Conservation (phyloP, 2,113 vertebrate species). For the Paralichthys olivaceus region DNA sequence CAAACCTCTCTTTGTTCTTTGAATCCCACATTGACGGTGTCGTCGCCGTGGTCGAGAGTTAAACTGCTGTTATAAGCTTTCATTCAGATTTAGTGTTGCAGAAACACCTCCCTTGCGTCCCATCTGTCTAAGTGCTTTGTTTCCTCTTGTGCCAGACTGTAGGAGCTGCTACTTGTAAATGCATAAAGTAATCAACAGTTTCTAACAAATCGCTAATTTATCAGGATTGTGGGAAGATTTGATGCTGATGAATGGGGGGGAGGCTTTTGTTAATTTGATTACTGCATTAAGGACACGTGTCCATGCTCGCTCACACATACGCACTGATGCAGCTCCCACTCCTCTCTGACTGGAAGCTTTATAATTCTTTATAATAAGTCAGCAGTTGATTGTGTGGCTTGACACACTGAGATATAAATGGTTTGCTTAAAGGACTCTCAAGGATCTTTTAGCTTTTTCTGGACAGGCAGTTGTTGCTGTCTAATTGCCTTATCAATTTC, state of each 20-base stretch:
- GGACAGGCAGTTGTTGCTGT: neutral
- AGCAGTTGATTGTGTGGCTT: neutral
- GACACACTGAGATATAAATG: slow-evolving; percentile 38
- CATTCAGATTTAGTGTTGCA: slow-evolving; percentile 18
- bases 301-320: neutral
- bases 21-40: neutral
- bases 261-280: slow-evolving; percentile 43
- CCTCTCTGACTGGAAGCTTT: slow-evolving; percentile 2
- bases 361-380: neutral
- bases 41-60: neutral
- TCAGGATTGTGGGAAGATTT: slow-evolving; percentile 32
- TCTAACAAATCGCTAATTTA: slow-evolving; percentile 36
- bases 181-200: slow-evolving; percentile 25
- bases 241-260: slow-evolving; percentile 38
- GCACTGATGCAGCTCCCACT: neutral
- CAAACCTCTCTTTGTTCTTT: neutral
- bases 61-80: slow-evolving; percentile 25
- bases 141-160: slow-evolving; percentile 33
- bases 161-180: slow-evolving; percentile 4
- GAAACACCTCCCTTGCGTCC: slow-evolving; percentile 4
- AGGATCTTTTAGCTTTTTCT: slow-evolving; percentile 16
- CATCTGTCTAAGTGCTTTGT: slow-evolving; percentile 31
- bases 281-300: slow-evolving; percentile 18
- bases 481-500: no score
- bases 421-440: slow-evolving; percentile 11